Conservation (phyloP, 2,113 vertebrate species). For the Mesitornis unicolor region DNA sequence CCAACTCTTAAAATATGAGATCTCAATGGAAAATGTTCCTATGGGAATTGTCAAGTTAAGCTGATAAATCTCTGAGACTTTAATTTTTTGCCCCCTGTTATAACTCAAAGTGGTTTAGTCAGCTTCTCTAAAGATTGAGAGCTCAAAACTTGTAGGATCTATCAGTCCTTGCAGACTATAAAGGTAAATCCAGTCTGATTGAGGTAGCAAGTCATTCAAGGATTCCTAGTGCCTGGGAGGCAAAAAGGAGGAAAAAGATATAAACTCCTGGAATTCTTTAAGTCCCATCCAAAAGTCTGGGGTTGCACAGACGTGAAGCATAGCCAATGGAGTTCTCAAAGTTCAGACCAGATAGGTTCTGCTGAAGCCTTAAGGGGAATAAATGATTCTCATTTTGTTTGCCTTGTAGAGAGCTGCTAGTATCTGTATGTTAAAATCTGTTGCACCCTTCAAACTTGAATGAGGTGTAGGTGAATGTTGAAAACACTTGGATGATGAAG, state of each 20-base stretch:
- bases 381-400: not conserved
- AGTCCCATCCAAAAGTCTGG: not conserved
- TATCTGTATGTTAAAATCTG: not conserved
- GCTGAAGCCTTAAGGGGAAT: not conserved
- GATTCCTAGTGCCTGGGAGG: not conserved
- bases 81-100: not conserved
- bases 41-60: not conserved
- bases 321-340: not conserved
- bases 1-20: not conserved
- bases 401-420: not conserved
- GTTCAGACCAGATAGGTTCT: not conserved
- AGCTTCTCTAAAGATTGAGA: not conserved
- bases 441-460: not conserved
- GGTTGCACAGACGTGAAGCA: not conserved
- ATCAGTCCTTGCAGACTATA: not conserved
- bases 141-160: not conserved
- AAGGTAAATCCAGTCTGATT: not conserved
- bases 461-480: not conserved
- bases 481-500: not conserved
- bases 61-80: not conserved
- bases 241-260: not conserved
- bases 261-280: not conserved
- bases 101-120: not conserved
- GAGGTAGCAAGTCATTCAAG: not conserved
- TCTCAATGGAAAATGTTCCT: not conserved